These are phyloP conservation scores for Solea senegalensis DNA, from an alignment of 2,113 vertebrate genomes.

Conservation along the genomic window DNA sequence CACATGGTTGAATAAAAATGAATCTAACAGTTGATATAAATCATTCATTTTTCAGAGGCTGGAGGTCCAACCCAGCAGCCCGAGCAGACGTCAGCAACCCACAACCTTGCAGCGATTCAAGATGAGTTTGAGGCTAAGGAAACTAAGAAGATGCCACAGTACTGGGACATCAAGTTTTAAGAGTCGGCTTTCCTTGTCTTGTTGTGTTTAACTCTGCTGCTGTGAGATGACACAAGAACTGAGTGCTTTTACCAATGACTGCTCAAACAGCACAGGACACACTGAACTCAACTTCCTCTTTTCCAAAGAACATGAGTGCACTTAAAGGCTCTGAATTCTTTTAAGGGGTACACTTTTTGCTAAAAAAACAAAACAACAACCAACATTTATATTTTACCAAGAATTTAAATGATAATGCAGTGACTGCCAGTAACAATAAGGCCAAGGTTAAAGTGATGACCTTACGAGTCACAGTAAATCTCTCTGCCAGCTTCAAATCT, in stretches of 20 bases:
- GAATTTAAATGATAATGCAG: background rate
- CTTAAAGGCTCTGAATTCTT: background rate
- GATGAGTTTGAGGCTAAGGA: slow-evolving; percentile 42
- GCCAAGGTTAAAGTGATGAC: background rate
- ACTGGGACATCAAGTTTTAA: slow-evolving; percentile 77
- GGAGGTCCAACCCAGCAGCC: slow-evolving; percentile 26
- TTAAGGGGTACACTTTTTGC: background rate
- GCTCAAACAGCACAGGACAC: slow-evolving; percentile 24
- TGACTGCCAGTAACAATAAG: background rate
- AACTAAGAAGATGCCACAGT: slow-evolving; percentile 56
- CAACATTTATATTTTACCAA: background rate
- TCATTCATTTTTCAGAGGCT: slow-evolving; percentile 40
- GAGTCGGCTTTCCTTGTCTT: slow-evolving; percentile 20
- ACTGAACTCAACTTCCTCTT: slow-evolving; percentile 21
- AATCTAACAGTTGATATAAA: background rate
- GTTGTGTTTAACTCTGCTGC: slow-evolving; percentile 35
- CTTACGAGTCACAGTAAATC: background rate
- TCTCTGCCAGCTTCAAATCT: slow-evolving; percentile 16
- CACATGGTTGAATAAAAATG: too few species aligned
- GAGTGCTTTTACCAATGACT: slow-evolving; percentile 60
- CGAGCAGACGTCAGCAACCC: slow-evolving; percentile 17
- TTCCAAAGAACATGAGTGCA: slow-evolving; percentile 15
- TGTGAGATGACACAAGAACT: slow-evolving; percentile 38
- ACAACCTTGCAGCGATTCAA: slow-evolving; percentile 38
- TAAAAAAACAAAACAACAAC: background rate